Evolutionary conservation across 2,888 invertebrate genomes (phyloP).

Genomic region (Pedicia rivosa): DNA sequence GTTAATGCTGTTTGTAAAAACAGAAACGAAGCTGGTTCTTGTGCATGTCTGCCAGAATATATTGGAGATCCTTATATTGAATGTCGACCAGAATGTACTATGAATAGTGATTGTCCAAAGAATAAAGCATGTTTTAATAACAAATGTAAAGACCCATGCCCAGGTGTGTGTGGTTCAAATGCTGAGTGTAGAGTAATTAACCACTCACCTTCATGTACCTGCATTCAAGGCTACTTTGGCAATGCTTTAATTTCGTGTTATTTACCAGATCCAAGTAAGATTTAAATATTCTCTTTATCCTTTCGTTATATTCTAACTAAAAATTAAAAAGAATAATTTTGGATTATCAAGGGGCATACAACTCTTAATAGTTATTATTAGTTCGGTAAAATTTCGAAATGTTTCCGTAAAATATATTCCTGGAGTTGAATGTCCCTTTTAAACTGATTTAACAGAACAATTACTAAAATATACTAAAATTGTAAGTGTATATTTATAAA

Average conservation of each 20-base stretch:
- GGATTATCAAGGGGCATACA: no score
- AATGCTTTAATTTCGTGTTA: slow-evolving; percentile 39
- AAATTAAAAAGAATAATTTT: neutral
- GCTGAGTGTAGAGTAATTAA: slow-evolving; percentile 53
- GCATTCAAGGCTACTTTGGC: slow-evolving; percentile 40
- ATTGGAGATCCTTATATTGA: slow-evolving; percentile 47
- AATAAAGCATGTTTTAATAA: slow-evolving; percentile 50
- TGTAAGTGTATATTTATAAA: neutral
- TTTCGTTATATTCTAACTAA: no score
- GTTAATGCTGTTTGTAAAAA: slow-evolving; percentile 48
- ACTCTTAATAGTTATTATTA: no score
- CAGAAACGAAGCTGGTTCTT: slow-evolving; percentile 45
- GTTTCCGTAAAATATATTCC: no score
- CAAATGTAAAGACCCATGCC: slow-evolving; percentile 72
- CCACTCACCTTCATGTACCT: slow-evolving; percentile 48
- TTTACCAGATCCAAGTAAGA: slow-evolving; percentile 24
- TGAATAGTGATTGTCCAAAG: slow-evolving; percentile 45
- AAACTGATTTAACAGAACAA: no score
- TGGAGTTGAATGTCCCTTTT: no score
- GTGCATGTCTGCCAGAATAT: slow-evolving; percentile 44
- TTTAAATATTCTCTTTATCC: slow-evolving; percentile 8
- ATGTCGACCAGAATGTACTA: slow-evolving; percentile 51
- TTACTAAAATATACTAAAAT: no score
- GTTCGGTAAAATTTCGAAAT: no score
- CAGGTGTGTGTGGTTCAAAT: slow-evolving; percentile 67